Evolutionary conservation across 2,797 vertebrate species (phyloP).

Genomic region (Rhincodon typus): DNA sequence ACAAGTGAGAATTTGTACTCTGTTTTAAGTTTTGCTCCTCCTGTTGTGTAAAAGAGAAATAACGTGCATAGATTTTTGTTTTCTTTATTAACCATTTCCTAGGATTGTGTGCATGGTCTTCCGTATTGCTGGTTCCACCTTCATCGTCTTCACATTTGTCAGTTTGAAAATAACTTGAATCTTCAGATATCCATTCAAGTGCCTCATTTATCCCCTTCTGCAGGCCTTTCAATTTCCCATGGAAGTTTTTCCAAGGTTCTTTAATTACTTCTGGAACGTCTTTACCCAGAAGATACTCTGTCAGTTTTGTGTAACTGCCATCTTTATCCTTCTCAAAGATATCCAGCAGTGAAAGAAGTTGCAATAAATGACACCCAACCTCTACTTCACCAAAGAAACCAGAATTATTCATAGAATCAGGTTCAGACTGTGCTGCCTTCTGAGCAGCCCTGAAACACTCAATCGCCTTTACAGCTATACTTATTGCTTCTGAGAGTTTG

Average conservation of each 20-base stretch:
- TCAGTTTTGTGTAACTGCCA: slow-evolving; percentile 51
- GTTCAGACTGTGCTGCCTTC: slow-evolving; percentile 57
- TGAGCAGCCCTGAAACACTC: slow-evolving; percentile 66
- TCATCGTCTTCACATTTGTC: slow-evolving; percentile 57
- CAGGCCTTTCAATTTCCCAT: slow-evolving; percentile 60
- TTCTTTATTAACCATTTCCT: slow-evolving; percentile 61
- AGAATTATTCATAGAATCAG: slow-evolving; percentile 54
- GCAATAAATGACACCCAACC: slow-evolving; percentile 61
- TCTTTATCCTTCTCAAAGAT: slow-evolving; percentile 51
- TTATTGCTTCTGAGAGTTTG: slow-evolving; percentile 51
- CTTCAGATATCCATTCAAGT: slow-evolving; percentile 72
- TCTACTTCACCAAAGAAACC: slow-evolving; percentile 67
- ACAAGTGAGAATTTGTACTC: slow-evolving; percentile 42
- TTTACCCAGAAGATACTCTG: slow-evolving; percentile 63
- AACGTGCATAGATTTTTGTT: slow-evolving; percentile 57
- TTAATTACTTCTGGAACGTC: slow-evolving; percentile 61
- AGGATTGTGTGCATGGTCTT: slow-evolving; percentile 57
- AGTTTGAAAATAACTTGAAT: slow-evolving; percentile 73
- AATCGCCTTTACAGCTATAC: slow-evolving; percentile 63
- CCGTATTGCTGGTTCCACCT: slow-evolving; percentile 41
- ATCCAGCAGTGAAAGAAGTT: slow-evolving; percentile 55
- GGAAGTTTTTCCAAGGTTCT: slow-evolving; percentile 59
- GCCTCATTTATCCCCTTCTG: slow-evolving; percentile 57
- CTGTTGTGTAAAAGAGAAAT: slow-evolving; percentile 49
- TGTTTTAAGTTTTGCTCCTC: not conserved